These are phyloP conservation scores for Theretra japonica DNA, from an alignment of 2,888 invertebrate species.

Conservation along the genomic window DNA sequence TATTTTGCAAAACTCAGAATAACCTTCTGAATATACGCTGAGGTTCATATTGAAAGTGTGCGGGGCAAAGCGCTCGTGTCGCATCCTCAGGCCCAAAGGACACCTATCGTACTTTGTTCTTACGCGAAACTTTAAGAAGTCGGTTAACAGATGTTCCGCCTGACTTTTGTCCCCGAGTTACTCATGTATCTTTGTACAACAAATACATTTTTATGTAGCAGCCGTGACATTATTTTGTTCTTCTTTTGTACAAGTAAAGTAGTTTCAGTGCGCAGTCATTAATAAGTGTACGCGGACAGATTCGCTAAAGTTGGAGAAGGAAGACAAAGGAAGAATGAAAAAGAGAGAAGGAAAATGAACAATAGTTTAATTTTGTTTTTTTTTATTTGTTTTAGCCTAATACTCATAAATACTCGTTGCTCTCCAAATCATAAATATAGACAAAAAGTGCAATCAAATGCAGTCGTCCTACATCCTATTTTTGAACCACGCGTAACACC, in stretches of 20 bases:
- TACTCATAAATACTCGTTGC: too few species aligned
- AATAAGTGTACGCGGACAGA: too few species aligned
- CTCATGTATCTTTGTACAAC: slow-evolving; percentile 60
- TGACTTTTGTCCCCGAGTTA: slow-evolving; percentile 71
- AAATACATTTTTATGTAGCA: slow-evolving; percentile 49
- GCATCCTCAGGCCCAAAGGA: slow-evolving; percentile 62
- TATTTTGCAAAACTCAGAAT: background rate
- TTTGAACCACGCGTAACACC: too few species aligned
- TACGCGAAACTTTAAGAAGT: slow-evolving; percentile 72
- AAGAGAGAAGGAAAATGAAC: too few species aligned
- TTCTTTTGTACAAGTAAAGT: background rate
- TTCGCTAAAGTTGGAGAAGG: too few species aligned
- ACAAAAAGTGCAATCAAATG: too few species aligned
- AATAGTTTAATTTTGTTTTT: too few species aligned
- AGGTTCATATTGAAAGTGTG: slow-evolving; percentile 70
- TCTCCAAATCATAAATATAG: too few species aligned
- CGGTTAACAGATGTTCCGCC: slow-evolving; percentile 76
- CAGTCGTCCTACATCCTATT: too few species aligned
- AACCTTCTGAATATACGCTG: slow-evolving; percentile 55
- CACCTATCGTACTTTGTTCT: slow-evolving; percentile 74
- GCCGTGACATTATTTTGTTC: slow-evolving; percentile 6
- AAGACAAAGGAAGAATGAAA: too few species aligned
- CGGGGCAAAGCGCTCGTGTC: slow-evolving; percentile 38
- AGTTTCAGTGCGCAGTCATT: background rate
- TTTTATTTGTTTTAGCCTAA: too few species aligned